These are phyloP conservation scores for Machimus rusticus DNA, from an alignment of 2,888 invertebrate species.

Conservation along the genomic window DNA sequence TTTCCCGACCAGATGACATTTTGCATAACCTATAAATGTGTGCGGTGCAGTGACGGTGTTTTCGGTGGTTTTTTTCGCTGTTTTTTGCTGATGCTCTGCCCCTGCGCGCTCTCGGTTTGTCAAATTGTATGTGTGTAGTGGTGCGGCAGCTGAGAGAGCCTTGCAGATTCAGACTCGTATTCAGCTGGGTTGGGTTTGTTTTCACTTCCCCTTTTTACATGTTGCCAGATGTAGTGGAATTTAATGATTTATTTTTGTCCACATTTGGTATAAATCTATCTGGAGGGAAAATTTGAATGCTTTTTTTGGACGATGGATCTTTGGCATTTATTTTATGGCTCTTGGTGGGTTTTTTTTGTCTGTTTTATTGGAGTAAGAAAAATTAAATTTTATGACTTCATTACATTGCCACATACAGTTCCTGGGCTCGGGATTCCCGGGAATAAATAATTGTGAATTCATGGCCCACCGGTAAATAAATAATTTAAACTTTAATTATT, in stretches of 20 bases:
- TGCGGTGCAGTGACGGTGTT: not conserved
- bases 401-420: not conserved
- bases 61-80: not conserved
- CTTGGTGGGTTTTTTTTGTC: no score
- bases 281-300: not conserved
- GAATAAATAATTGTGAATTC: no score
- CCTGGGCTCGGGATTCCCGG: no score
- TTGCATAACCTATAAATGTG: slow-evolving; percentile 33
- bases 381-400: not conserved
- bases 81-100: not conserved
- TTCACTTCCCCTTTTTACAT: not conserved
- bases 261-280: not conserved
- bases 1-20: slow-evolving; percentile 44
- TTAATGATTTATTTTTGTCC: not conserved
- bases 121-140: not conserved
- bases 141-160: not conserved
- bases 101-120: not conserved
- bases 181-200: not conserved
- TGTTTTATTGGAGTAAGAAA: not conserved
- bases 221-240: not conserved
- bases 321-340: no score
- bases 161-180: not conserved
- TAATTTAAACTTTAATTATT: no score
- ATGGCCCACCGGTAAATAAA: no score
- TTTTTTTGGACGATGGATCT: not conserved